A percentile compares a stretch with the other conserved stretches of the same genome.
phyloP scores from a whole-genome alignment of 2,797 vertebrate species.

The Scolopax rusticola region DNA sequence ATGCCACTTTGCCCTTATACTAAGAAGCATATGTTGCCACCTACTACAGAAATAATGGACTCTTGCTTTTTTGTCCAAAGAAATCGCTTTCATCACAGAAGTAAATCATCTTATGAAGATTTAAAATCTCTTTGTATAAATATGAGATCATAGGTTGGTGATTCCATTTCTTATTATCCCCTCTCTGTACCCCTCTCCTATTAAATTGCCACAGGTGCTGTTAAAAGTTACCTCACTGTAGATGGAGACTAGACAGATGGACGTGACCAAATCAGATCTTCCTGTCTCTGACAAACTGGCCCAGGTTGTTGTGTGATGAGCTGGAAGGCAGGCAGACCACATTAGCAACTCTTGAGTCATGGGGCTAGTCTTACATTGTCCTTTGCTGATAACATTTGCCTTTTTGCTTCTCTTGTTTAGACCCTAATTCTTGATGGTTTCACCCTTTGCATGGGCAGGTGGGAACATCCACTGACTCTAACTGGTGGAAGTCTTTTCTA shows the following conservation, averaged over 20 bases:
- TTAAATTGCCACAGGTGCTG: background rate
- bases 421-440: background rate
- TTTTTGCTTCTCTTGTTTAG: background rate
- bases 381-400: background rate
- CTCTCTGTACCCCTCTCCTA: background rate
- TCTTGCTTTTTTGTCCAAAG: background rate
- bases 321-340: background rate
- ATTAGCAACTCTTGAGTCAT: background rate
- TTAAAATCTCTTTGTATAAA: background rate
- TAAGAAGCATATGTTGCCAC: background rate
- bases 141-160: background rate
- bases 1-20: background rate
- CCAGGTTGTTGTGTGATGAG: fast-evolving
- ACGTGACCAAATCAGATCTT: background rate
- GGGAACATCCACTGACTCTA: background rate
- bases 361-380: background rate
- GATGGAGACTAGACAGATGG: background rate
- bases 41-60: background rate
- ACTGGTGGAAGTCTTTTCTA: background rate
- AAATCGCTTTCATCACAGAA: background rate
- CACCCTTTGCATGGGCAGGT: background rate
- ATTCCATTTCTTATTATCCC: background rate
- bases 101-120: background rate
- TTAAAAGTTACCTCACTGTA: background rate
- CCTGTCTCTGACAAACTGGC: background rate